Conservation (phyloP, 53 echinoderm and acorn worm species). For the Temnopleurus reevesii region DNA sequence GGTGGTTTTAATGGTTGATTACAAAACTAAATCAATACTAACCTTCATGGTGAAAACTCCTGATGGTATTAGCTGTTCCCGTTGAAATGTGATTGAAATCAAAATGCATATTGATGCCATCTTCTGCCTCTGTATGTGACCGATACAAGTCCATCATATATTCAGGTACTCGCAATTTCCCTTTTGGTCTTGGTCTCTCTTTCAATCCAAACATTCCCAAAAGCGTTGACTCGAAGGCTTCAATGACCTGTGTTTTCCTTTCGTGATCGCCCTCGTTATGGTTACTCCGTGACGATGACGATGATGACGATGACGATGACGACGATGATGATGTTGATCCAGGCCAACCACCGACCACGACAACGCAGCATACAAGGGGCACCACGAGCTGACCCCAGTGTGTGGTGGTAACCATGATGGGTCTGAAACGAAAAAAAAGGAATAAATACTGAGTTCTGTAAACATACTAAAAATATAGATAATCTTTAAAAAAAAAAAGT, state of each 20-base stretch:
- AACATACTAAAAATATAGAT: too few species aligned
- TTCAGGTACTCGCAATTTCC: constrained; percentile 79
- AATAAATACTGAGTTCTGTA: too few species aligned
- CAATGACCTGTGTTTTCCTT: constrained; percentile 77
- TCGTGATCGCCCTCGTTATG: constrained; percentile 40
- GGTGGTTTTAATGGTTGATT: too few species aligned
- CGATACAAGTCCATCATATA: constrained; percentile 98
- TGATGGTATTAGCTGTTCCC: constrained; percentile 81
- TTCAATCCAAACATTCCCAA: constrained; percentile 97
- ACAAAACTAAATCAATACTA: constrained; percentile 41
- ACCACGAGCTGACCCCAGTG: constrained; percentile 68
- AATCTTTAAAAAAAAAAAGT: too few species aligned
- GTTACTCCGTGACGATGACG: constrained; percentile 2
- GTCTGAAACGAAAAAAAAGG: constrained; percentile 55
- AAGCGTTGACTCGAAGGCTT: constrained; percentile 86
- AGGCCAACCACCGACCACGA: constrained; percentile 54
- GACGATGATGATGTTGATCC: background rate
- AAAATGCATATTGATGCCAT: constrained; percentile 64
- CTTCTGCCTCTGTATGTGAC: constrained; percentile 66
- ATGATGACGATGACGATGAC: constrained; percentile 15
- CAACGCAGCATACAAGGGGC: constrained; percentile 65
- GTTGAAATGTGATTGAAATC: constrained; percentile 68
- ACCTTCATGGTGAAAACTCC: constrained; percentile 86
- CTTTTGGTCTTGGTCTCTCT: constrained; percentile 77
- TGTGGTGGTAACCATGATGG: constrained; percentile 77